Evolutionary conservation across 2,797 vertebrate genomes (phyloP), one percentile per base, ranked within the genome.

Genomic region (Parauchenoglanis ngamensis): DNA sequence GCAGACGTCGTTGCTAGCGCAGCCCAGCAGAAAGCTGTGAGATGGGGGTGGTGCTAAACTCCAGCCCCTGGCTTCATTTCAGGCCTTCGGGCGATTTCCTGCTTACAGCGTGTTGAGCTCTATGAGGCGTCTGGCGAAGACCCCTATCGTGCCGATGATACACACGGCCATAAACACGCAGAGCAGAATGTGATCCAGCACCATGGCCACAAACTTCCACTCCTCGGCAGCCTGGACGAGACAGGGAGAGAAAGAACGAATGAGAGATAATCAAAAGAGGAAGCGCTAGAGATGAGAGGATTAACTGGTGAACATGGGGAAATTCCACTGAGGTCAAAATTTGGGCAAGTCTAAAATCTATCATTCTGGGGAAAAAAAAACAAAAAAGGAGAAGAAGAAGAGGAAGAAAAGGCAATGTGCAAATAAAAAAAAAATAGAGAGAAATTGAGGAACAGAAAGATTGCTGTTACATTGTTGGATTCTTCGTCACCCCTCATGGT

Each of bases 141-240:
- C 97, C 1, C 95, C 96, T 17, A 97, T 83, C 2, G 98, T 99
- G 88, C 98, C 98, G 54, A 98, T 96, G 92, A 99, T 96, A 86
- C 98, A 99, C 90, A 99, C 97, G 0, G 97, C 90, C 98, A 99
- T 98, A 94, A 99, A 99, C 90, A 99, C 96, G 4, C 96, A 98
- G 3, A 99, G 96, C 89, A 99, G 96, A 92, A 99, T 96, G 94
- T 99, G 98, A 92, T 99, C 98, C 91, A 98, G 87, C 52, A 99
- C 98, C 98, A 99, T 99, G 0, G 98, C 98, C 0, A 99, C 98
- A 0, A 98, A 99, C 93, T 98, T 99, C 98, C 98, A 99, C 92
- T 99, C 98, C 93, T 98, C 98, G 0, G 97, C 95, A 1, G 97
- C 98, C 98, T 99, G 92, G 21, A 83, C 35, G 88, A 89, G 84